Percentiles rank a stretch among this genome's conserved stretches.
Conservation (phyloP, 2,113 vertebrate species). For the Otis tarda region DNA sequence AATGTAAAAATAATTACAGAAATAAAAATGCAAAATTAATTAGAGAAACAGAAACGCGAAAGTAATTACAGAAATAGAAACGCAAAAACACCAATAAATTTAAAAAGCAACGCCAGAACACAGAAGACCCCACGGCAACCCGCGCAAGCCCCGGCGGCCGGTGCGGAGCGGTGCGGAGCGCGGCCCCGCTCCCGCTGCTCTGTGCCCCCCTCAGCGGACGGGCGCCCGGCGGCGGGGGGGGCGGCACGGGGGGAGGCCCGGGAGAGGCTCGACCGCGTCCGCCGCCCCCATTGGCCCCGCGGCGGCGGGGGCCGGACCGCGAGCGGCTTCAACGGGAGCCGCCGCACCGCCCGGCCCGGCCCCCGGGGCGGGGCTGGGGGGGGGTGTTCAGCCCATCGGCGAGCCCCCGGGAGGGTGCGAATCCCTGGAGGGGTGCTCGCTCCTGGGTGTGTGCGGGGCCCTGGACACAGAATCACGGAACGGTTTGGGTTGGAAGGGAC, state of each 20-base stretch:
- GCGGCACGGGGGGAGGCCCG: slow-evolving; percentile 59
- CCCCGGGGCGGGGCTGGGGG: not conserved
- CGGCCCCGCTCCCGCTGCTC: slow-evolving; percentile 70
- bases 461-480: not conserved
- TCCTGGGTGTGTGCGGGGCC: not conserved
- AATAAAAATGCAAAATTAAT: not conserved
- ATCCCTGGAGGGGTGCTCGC: not conserved
- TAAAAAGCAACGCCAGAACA: too few species aligned
- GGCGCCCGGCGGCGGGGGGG: slow-evolving; percentile 70
- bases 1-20: not conserved
- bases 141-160: slow-evolving; percentile 13
- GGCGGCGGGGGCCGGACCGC: slow-evolving; percentile 60
- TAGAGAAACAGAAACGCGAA: too few species aligned
- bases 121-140: too few species aligned
- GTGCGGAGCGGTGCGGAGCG: slow-evolving; percentile 61
- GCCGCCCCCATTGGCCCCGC: slow-evolving; percentile 76
- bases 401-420: too few species aligned
- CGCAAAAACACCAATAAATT: too few species aligned
- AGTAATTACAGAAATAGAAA: too few species aligned
- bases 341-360: slow-evolving; percentile 6
- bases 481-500: too few species aligned
- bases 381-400: too few species aligned
- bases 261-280: slow-evolving; percentile 87
- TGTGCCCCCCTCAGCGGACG: slow-evolving; percentile 79
- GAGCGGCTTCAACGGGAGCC: slow-evolving; percentile 67